Base-by-base conservation (phyloP, 2,888 invertebrate genomes). In the Athripsodes cinereus region DNA sequence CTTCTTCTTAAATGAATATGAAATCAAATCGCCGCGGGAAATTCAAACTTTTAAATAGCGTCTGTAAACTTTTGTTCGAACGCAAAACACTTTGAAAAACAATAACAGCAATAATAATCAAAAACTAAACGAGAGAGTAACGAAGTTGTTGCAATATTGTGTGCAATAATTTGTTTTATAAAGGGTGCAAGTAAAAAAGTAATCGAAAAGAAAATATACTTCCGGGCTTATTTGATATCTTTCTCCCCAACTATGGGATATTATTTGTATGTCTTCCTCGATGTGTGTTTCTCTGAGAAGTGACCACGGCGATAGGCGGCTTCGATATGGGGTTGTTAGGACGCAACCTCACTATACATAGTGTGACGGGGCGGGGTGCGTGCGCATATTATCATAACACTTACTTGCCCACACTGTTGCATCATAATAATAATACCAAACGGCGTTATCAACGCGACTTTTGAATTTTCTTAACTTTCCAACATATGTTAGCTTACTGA, bases 321-420 rank as follows among this genome's bases (percentile, higher is more conserved):
- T 22, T 53, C 53, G 31, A 19, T 46, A 46, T 53, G 53, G 55
- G 22, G 19, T 22, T 26, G n/a, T 31, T 20, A 44, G 55, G 52
- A 44, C 44, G 46, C 20, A 20, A 2, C 20, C 46, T 19, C 20
- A 13, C 48, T 52, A 35, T 56, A 22, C 56, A 46, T 34, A 26
- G 26, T 51, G 51, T 40, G 40, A 40, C 13, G 26, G 18, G 8
- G 51, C 11, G 52, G 47, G 51, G 13, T 51, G 56, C 56, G 56
- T 51, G 56, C 58, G 58, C 58, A 58, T 8, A 22, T 8, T 31
- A n/a, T n/a, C n/a, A n/a, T n/a, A n/a, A n/a, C n/a, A n/a, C n/a
- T n/a, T n/a, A n/a, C 55, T 40, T 40, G 48, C 58, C 58, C 50
- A 47, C 58, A 31, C 44, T 51, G 56, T 58, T 58, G 58, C 58